A percentile compares a stretch with the other conserved stretches of the same genome.
Evolutionary conservation across 2,797 vertebrate genomes (phyloP).

Genomic region (Chaetodon trifasciatus): DNA sequence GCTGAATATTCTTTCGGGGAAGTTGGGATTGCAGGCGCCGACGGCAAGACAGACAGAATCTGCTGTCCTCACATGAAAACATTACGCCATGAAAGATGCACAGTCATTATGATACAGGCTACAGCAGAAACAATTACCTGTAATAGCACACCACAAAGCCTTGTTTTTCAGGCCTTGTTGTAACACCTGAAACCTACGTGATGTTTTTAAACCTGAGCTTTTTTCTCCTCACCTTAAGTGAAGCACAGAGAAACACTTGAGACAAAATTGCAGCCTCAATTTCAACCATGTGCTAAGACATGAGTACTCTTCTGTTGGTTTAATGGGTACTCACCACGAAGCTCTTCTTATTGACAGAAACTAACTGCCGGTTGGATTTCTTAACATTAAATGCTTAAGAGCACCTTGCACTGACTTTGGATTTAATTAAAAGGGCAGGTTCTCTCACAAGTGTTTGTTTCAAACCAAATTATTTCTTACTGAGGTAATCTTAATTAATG

Average conservation of each 20-base stretch:
- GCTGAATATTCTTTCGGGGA: background rate
- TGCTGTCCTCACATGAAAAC: constrained; percentile 2
- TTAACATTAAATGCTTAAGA: constrained; percentile 51
- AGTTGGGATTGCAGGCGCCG: constrained; percentile 13
- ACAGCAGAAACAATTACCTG: constrained; percentile 22
- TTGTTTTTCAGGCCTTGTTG: constrained; percentile 19
- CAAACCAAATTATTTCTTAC: constrained; percentile 51
- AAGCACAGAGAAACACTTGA: constrained; percentile 56
- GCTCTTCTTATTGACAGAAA: constrained; percentile 54
- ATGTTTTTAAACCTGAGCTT: constrained; percentile 34
- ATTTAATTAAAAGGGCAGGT: constrained; percentile 65
- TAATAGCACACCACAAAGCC: constrained; percentile 13
- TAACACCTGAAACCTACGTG: constrained; percentile 35
- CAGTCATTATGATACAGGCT: background rate
- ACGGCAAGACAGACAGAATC: constrained; percentile 7
- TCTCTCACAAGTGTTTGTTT: constrained; percentile 65
- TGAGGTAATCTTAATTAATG: constrained; percentile 80
- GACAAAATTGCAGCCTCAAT: constrained; percentile 58
- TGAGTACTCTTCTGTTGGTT: constrained; percentile 39
- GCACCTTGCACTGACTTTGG: constrained; percentile 51
- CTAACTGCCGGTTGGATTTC: constrained; percentile 43
- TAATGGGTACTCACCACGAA: constrained; percentile 53
- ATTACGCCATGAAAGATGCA: background rate
- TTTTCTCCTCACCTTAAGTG: constrained; percentile 25
- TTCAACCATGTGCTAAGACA: constrained; percentile 23